phyloP scores from a whole-genome alignment of 2,113 vertebrate species.

The Guaruba guarouba region DNA sequence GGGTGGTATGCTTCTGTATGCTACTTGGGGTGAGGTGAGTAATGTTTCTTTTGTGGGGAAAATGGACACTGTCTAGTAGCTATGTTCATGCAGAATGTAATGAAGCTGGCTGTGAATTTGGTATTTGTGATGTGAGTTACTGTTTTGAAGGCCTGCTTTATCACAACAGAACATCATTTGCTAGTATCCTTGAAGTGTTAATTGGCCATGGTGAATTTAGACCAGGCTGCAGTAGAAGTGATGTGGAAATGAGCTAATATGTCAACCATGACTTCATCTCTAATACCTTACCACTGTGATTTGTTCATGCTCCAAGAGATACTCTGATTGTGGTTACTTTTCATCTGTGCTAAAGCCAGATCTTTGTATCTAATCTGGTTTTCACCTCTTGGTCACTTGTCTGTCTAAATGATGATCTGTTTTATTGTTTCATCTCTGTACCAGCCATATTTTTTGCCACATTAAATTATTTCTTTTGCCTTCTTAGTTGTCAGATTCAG shows the following conservation, averaged over 20 bases:
- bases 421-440: not conserved
- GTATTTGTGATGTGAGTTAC: not conserved
- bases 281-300: not conserved
- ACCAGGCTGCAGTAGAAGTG: not conserved
- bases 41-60: not conserved
- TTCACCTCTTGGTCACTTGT: not conserved
- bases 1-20: not conserved
- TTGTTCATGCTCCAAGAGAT: not conserved
- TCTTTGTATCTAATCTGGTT: not conserved
- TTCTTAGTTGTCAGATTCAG: not conserved
- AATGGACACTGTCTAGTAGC: not conserved
- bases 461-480: not conserved
- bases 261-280: not conserved
- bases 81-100: not conserved
- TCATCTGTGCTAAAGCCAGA: not conserved
- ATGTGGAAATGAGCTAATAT: not conserved
- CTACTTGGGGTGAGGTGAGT: not conserved
- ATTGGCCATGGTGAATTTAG: not conserved
- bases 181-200: too few species aligned
- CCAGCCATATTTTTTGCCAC: fast-evolving
- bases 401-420: not conserved
- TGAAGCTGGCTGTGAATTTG: not conserved
- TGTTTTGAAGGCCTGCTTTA: not conserved
- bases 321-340: not conserved
- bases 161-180: not conserved